Evolutionary conservation across 2,888 invertebrate species (phyloP).

Genomic region (Psococerastis gibbosa): DNA sequence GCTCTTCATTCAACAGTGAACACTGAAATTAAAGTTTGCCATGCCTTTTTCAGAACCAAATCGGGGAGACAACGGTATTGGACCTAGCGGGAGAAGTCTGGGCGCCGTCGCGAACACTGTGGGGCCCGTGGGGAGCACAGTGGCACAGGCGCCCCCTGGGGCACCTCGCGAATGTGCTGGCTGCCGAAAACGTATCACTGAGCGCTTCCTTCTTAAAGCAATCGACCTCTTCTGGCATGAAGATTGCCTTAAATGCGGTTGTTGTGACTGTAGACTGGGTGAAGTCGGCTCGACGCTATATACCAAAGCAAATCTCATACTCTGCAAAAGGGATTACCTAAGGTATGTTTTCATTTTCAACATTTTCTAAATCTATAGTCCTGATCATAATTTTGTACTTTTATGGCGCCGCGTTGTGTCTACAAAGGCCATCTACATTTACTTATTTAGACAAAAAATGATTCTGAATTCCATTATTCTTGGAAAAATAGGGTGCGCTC

Average conservation of each 20-base stretch:
- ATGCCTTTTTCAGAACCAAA: background rate
- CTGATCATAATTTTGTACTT: too few species aligned
- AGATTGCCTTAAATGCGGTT: conserved; percentile 92
- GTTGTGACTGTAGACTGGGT: conserved; percentile 90
- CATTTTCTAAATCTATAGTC: too few species aligned
- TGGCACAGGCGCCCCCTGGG: background rate
- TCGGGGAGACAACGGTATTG: background rate
- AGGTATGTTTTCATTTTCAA: too few species aligned
- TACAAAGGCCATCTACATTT: too few species aligned
- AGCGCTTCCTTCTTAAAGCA: conserved; percentile 70
- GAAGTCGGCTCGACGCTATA: conserved; percentile 92
- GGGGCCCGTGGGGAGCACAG: background rate
- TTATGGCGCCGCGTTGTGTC: too few species aligned
- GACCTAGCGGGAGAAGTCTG: too few species aligned
- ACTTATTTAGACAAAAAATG: too few species aligned
- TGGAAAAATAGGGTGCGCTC: too few species aligned
- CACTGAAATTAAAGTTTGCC: too few species aligned
- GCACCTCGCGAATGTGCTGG: conserved; percentile 46
- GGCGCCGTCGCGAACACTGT: background rate
- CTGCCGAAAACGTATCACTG: conserved; percentile 70
- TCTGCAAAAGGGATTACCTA: conserved; percentile 91
- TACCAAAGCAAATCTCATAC: conserved; percentile 84
- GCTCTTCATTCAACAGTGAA: too few species aligned
- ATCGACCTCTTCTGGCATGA: conserved; percentile 94
- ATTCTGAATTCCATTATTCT: too few species aligned